Base-by-base conservation (phyloP, 2,113 vertebrate species). In the Tretioscincus oriximinensis region DNA sequence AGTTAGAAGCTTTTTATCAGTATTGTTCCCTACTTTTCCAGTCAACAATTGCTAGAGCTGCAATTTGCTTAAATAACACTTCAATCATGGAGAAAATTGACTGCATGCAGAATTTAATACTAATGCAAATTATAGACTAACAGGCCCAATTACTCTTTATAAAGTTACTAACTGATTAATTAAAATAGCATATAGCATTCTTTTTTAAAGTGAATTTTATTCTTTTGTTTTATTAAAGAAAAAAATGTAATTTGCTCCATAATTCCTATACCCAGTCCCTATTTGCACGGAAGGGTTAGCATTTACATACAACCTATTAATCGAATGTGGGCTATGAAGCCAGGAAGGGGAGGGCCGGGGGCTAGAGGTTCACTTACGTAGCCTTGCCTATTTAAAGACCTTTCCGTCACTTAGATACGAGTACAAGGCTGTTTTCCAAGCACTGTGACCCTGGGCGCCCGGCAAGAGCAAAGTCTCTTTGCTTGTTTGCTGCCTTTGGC, bases 61-160 rank as follows among this genome's bases (percentile, higher is more conserved):
- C 18, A 66, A 77, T 67, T 67, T 77, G 41, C 63, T 45, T 77
- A 77, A 49, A 67, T 51, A 77, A 66, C 29, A 45, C 63, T 77
- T 77, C 45, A 49, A 58, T 51, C 63, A 77, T 29, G 41, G 22
- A 45, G 63, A 41, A 77, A 51, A 77, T 77, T 66, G 76, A 77
- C 35, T 68, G 45, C 45, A 78, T 51, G 64, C 24, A 67, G 45
- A 77, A 67, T 77, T 51, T 77, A 51, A 77, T 77, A 49, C 45
- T 51, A 77, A 67, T 77, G 45, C 63, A 77, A 67, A 77, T 77
- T 67, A 47, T 77, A 67, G 64, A 31, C n/a, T 67, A 77, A 67
- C n/a, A 67, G 76, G 45, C 45, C 12, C 76, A 77, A 77, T 77
- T 77, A 31, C 76, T 67, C n/a, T 51, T 64, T 77, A 77, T 65